Evolutionary conservation across 2,113 vertebrate genomes (phyloP), one percentile per base, ranked within the genome.

Genomic region (Nothobranchius furzeri): DNA sequence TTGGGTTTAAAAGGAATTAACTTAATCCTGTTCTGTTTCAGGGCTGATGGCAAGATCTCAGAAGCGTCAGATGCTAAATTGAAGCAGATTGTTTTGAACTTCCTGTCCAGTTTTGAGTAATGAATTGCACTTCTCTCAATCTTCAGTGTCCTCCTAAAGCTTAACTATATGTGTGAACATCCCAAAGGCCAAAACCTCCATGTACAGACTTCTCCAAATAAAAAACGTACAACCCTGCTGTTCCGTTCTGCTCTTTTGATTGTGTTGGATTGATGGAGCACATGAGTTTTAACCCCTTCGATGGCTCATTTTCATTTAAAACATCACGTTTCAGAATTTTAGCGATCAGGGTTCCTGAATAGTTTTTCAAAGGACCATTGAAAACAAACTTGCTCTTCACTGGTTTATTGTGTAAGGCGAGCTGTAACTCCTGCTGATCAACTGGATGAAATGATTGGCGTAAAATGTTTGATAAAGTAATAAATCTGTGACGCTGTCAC

Each of bases 41-140:
- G 97, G 94, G 50, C 87, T 0, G 98, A 99, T 11, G 96, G 98
- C 43, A 94, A 94, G 88, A 99, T 99, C 86, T 96, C 95, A 14
- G 95, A 96, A 72, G 89, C 95, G 80, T 90, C 95, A 8, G 97
- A 99, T 60, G 92, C 91, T 0, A 98, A 98, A 83, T 80, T 99
- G 91, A 99, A 99, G 91, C 93, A 96, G 87, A 76, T 95, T 60
- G 98, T 99, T 68, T 91, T 94, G 57, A 95, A 42, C 82, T 99
- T 99, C 91, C 86, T 99, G 91, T 90, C 98, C 82, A 98, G 95
- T 85, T 99, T 99, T 4, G 97, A 99, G 88, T 94, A 92, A 82
- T 93, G 91, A 93, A 79, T 46, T 75, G 75, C 78, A 83, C 78
- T 82, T 78, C 71, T 15, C 51, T 77, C 65, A 72, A 87, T 89